phyloP scores from a whole-genome alignment of 1,140 invertebrate species.

The Phymastichus coffea region DNA sequence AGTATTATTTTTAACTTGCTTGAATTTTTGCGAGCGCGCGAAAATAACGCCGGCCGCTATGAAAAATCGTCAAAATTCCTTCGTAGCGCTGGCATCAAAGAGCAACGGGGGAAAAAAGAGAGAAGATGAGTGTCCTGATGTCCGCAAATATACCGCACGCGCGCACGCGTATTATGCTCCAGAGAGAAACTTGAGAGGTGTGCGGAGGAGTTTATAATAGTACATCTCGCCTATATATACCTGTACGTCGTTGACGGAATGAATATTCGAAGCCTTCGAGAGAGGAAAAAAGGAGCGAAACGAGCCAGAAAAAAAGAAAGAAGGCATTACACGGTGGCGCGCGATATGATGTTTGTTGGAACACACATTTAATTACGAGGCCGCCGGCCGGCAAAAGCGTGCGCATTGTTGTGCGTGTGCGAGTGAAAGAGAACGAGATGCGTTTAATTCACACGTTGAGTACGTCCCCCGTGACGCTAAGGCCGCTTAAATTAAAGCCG shows the following conservation, averaged over 20 bases:
- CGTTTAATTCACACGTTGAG: slow-evolving; percentile 54
- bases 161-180: slow-evolving; percentile 23
- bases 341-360: slow-evolving; percentile 42
- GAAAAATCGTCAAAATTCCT: slow-evolving; percentile 21
- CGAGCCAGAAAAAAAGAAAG: background rate
- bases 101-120: background rate
- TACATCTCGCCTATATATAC: slow-evolving; percentile 22
- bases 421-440: slow-evolving; percentile 32
- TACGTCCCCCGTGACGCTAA: slow-evolving; percentile 44
- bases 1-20: slow-evolving; percentile 24
- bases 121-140: background rate
- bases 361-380: slow-evolving; percentile 49
- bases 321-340: background rate
- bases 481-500: slow-evolving; percentile 56
- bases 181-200: slow-evolving; percentile 21
- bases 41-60: slow-evolving; percentile 10
- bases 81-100: background rate
- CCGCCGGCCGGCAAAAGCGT: too few species aligned
- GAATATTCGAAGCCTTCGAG: slow-evolving; percentile 23
- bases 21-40: background rate
- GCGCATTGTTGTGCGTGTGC: slow-evolving; percentile 36
- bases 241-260: background rate
- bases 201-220: slow-evolving; percentile 28
- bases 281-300: background rate
- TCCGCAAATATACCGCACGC: background rate